Conservation (phyloP, 2,888 invertebrate genomes). For the Perizoma affinitatum region DNA sequence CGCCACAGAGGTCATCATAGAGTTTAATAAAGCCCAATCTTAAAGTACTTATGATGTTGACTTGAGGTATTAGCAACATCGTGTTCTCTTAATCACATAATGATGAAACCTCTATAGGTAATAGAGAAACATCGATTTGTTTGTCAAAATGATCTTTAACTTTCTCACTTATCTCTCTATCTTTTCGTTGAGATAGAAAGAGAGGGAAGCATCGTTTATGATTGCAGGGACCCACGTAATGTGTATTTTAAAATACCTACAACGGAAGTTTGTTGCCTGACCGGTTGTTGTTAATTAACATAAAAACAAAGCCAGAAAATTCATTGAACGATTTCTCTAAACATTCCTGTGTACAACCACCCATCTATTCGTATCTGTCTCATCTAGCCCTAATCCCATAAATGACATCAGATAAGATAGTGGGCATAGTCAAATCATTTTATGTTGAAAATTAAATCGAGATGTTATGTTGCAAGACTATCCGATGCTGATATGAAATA, state of each 20-base stretch:
- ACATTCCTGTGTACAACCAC: conserved; percentile 64
- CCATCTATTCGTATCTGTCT: conserved; percentile 73
- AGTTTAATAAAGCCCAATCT: conserved; percentile 42
- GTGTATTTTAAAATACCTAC: conserved; percentile 64
- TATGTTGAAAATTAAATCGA: conserved; percentile 52
- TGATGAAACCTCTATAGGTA: conserved; percentile 38
- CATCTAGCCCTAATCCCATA: conserved; percentile 80
- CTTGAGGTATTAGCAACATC: conserved; percentile 44
- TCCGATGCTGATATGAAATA: conserved; percentile 21
- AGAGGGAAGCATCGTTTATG: conserved; percentile 29
- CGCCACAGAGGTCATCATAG: too few species aligned
- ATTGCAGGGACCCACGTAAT: conserved; percentile 55
- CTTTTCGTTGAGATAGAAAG: conserved; percentile 31
- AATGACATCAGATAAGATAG: conserved; percentile 80
- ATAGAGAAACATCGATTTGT: conserved; percentile 50
- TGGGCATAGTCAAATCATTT: conserved; percentile 55
- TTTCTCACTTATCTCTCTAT: conserved; percentile 47
- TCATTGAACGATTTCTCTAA: conserved; percentile 76
- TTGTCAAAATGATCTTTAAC: conserved; percentile 57
- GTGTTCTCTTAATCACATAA: conserved; percentile 48
- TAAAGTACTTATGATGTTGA: conserved; percentile 42
- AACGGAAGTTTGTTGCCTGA: conserved; percentile 73
- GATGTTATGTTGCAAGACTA: conserved; percentile 47
- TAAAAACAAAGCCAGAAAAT: conserved; percentile 79
- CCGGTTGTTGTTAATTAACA: conserved; percentile 74